These are phyloP conservation scores for Pristionchus mayeri DNA, from an alignment of 2,888 invertebrate genomes.

Conservation along the genomic window DNA sequence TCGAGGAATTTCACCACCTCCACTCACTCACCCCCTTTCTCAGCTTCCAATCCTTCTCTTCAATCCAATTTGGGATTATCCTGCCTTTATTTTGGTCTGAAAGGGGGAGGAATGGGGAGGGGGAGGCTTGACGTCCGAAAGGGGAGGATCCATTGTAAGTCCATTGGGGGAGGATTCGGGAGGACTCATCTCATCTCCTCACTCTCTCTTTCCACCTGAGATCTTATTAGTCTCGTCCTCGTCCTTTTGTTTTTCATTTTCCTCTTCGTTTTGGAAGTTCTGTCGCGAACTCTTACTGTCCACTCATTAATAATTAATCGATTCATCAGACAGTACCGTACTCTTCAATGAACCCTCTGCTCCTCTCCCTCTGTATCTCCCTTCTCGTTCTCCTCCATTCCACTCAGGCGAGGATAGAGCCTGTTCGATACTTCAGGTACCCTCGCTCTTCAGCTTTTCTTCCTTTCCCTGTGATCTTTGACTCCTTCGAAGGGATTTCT, in stretches of 20 bases:
- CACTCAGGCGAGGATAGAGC: neutral
- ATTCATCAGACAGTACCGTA: neutral
- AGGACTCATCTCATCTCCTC: neutral
- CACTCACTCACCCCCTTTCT: neutral
- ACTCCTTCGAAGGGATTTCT: no score
- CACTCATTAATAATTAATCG: neutral
- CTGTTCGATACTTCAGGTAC: conserved; percentile 17
- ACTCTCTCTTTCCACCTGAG: neutral
- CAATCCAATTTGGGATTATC: conserved; percentile 7
- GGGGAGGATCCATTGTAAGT: conserved; percentile 37
- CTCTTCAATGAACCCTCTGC: neutral
- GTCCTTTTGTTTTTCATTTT: neutral
- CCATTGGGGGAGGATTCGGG: neutral
- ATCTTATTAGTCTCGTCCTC: neutral
- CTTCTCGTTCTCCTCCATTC: conserved; percentile 9
- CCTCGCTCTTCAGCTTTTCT: no score
- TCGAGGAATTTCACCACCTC: neutral
- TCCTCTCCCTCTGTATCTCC: neutral
- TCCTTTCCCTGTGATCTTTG: no score
- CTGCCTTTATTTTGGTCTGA: conserved; percentile 35
- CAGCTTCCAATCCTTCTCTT: conserved; percentile 13
- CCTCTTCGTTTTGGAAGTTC: neutral
- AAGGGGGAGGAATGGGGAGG: neutral
- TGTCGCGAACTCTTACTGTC: neutral
- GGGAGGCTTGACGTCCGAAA: conserved; percentile 2